Percentiles rank a stretch among this genome's conserved stretches.
These are phyloP conservation scores for Drosophila sechellia DNA, from an alignment of 1,140 invertebrate species.

Conservation along the genomic window DNA sequence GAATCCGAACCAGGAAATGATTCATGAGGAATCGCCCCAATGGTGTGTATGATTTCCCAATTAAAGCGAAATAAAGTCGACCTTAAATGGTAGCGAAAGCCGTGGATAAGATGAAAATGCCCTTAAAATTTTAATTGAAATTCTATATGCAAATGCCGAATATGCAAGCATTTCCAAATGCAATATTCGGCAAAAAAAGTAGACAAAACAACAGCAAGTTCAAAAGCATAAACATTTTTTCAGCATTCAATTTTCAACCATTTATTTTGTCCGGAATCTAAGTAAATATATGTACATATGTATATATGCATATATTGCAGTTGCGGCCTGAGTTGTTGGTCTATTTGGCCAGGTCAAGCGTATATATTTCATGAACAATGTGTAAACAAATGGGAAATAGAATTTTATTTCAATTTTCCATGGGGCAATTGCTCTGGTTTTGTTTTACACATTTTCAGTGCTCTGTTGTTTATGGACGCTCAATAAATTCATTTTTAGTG, in stretches of 20 bases:
- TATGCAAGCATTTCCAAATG: constrained; percentile 26
- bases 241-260: constrained; percentile 22
- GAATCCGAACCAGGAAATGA: constrained; percentile 29
- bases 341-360: constrained; percentile 17
- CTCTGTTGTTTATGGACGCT: constrained; percentile 15
- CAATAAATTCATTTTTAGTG: constrained; percentile 40
- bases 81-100: neutral
- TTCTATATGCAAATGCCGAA: constrained; percentile 38
- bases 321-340: neutral
- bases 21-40: constrained; percentile 1
- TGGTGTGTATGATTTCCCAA: neutral
- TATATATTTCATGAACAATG: constrained; percentile 33
- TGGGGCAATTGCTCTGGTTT: constrained; percentile 9
- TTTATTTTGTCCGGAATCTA: constrained; percentile 29
- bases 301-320: neutral
- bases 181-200: constrained; percentile 1
- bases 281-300: constrained; percentile 16
- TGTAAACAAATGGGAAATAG: constrained; percentile 35
- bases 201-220: neutral
- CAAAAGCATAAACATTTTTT: neutral
- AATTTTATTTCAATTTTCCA: constrained; percentile 23
- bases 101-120: constrained; percentile 1
- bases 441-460: constrained; percentile 6
- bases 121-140: constrained; percentile 37
- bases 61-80: neutral